Percentiles rank a stretch among this genome's conserved stretches.
These are phyloP conservation scores for Pseudorhiza aurosa DNA, from an alignment of 30 jellyfish, hydroid and myxozoan genomes.

Conservation along the genomic window DNA sequence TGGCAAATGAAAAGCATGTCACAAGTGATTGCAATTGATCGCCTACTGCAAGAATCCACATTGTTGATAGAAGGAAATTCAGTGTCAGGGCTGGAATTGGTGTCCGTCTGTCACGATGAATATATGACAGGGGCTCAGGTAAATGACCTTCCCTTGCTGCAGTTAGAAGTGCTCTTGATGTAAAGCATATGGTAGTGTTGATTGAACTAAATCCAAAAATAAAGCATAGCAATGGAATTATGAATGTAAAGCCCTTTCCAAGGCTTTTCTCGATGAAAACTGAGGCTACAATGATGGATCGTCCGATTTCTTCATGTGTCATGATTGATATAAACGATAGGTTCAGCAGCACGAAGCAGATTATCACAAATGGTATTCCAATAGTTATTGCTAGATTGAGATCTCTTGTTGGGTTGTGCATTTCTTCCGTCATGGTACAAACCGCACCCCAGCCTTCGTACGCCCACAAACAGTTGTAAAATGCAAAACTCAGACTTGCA, in stretches of 20 bases:
- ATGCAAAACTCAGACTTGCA: constrained; percentile 35
- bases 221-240: background rate
- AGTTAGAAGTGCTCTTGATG: constrained; percentile 21
- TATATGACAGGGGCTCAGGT: constrained; percentile 45
- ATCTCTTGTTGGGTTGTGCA: constrained; percentile 36
- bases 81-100: constrained; percentile 37
- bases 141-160: constrained; percentile 61
- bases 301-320: constrained; percentile 41
- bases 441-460: constrained; percentile 60
- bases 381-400: constrained; percentile 17
- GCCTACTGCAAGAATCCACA: constrained; percentile 18
- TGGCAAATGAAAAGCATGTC: constrained; percentile 14
- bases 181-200: constrained; percentile 19
- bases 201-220: constrained; percentile 29
- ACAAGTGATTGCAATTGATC: constrained; percentile 11
- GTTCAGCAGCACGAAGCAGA: constrained; percentile 5
- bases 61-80: background rate
- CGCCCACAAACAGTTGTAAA: constrained; percentile 33
- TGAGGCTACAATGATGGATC: constrained; percentile 31
- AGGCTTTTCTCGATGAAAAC: constrained; percentile 5
- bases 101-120: constrained; percentile 12
- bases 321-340: constrained; percentile 27
- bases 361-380: constrained; percentile 33
- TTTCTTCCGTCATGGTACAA: constrained; percentile 29
- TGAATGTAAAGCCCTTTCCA: constrained; percentile 22